Evolutionary conservation across 2,113 vertebrate species (phyloP), one percentile per base, ranked within the genome.

Genomic region (Cyprinodon tularosa): DNA sequence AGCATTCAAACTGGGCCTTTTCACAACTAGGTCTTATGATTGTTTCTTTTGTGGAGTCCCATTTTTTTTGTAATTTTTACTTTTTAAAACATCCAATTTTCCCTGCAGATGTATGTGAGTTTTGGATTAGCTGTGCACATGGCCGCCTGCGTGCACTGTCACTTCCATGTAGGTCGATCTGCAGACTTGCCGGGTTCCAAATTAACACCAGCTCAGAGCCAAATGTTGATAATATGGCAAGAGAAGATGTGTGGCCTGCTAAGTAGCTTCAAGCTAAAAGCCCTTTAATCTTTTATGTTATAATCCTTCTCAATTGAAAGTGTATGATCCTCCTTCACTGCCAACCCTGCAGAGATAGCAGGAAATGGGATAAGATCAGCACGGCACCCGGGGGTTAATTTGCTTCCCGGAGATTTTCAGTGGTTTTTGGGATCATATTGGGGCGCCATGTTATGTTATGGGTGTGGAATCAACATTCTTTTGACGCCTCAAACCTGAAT

Each of bases 61-160:
- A 40, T 66, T 45, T 66, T 44, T 45, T 57, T 57, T 20, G 9
- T 57, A 17, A 0, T 17, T 29, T 29, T 29, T 29, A 17, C 12
- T 2, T 53, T 7, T 50, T 50, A 20, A 17, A 48, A 13, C 36
- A 50, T 45, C 14, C 7, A 6, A 15, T 37, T 50, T 14, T 50
- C 29, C 45, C 45, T 45, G 37, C 66, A 50, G 66, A 67, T 67
- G 44, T 48, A 48, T 44, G 39, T 37, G 44, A 36, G 48, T 13
- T 17, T 48, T 50, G 45, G 45, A 68, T 68, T 50, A 68, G 66
- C 37, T 8, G 65, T 29, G 44, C 29, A 48, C 65, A 47, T 15
- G 22, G 44, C 66, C 36, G 66, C 66, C 66, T 37, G 45, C 13
- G 66, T 50, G 45, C 66, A 50, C 66, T 37, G 45, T 50, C 66